A percentile compares a stretch with the other conserved stretches of the same genome.
Conservation (phyloP, 2,113 vertebrate genomes). For the Limnothrissa miodon region DNA sequence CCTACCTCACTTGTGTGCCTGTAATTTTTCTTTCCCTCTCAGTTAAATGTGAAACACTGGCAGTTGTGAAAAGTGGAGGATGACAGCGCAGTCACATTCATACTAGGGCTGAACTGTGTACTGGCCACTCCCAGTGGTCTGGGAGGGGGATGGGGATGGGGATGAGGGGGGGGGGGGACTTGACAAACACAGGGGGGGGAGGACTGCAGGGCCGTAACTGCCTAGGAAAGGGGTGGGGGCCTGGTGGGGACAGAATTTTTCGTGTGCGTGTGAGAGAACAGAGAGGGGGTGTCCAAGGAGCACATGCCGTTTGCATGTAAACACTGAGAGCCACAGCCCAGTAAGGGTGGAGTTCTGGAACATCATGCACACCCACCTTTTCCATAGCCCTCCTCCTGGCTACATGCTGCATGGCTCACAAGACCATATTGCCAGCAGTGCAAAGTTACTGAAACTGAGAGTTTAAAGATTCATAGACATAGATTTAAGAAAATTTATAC, state of each 20-base stretch:
- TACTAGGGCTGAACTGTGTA: slow-evolving; percentile 21
- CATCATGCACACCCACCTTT: neutral
- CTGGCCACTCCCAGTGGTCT: slow-evolving; percentile 34
- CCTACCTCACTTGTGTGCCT: neutral
- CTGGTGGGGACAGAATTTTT: slow-evolving; percentile 26
- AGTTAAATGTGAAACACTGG: neutral
- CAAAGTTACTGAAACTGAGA: neutral
- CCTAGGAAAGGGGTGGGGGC: slow-evolving; percentile 46
- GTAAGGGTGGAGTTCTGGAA: slow-evolving; percentile 28
- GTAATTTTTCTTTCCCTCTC: neutral
- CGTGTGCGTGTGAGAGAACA: neutral
- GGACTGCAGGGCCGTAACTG: slow-evolving; percentile 16
- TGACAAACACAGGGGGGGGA: slow-evolving; percentile 26
- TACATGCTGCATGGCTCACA: neutral
- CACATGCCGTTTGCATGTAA: slow-evolving; percentile 44
- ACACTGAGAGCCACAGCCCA: slow-evolving; percentile 27
- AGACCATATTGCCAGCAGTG: neutral
- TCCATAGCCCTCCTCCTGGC: neutral
- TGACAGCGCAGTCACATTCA: neutral
- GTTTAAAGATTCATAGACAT: neutral
- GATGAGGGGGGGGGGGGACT: slow-evolving; percentile 45
- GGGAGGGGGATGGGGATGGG: slow-evolving; percentile 20
- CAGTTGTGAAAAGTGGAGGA: neutral
- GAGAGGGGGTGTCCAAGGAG: slow-evolving; percentile 18
- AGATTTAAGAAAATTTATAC: no score